Base-by-base conservation (phyloP, 2,113 vertebrate genomes). In the Corydoras maculifer region DNA sequence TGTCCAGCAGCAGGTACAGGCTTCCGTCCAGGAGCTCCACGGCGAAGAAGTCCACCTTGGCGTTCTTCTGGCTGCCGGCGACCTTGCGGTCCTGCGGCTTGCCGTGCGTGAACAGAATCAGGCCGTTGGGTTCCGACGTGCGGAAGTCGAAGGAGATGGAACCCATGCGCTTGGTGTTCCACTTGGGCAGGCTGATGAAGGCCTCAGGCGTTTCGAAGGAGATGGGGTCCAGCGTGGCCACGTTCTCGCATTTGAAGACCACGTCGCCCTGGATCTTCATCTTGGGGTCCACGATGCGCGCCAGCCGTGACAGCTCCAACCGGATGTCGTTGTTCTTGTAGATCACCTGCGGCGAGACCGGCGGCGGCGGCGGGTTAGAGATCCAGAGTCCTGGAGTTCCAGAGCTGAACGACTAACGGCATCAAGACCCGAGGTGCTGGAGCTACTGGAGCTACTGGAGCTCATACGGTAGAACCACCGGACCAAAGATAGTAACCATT, bases 321-420 rank as follows among this genome's bases (percentile, higher is more conserved):
- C 96, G 91, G 82, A 99, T 99, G 87, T 99, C 97, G 0, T 98
- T 99, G 91, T 99, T 99, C 86, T 99, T 99, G 85, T 99, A 99
- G 80, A 99, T 93, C 81, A 99, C 95, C 97, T 99, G 88, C 74
- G 75, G 65, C 29, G 8, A 67, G 18, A 25, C 18, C 18, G 18
- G 2, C 18, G 18, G 18, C 18, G 18, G 18, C 18, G 18, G 18
- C 18, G 18, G 18, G 18, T 25, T 25, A 25, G 18, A 25, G 18
- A 1, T 25, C 18, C 18, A 25, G 18, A 25, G 18, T 25, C 18
- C 18, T 25, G 18, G 18, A 25, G 18, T 25, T 25, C 18, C 18
- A 25, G 18, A 25, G 18, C 2, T 1, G 18, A 25, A 25, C 18
- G 18, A 25, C 18, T 25, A 25, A 1, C 18, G 18, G 18, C 18